Evolutionary conservation across 2,888 invertebrate species (phyloP).

Genomic region (Pharmacophagus antenor): DNA sequence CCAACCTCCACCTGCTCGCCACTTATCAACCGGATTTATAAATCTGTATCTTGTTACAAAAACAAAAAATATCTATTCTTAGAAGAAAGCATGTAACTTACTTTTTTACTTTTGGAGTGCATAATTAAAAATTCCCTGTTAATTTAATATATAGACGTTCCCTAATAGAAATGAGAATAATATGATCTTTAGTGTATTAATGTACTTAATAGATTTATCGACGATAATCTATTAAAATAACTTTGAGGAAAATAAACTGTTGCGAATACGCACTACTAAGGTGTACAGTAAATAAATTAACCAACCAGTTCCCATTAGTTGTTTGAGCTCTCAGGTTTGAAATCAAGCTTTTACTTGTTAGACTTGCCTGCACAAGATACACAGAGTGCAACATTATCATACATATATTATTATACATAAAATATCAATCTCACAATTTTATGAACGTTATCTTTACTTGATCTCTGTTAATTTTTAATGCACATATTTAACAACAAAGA

Average conservation of each 20-base stretch:
- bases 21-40: no score
- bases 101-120: no score
- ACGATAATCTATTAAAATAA: neutral
- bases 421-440: neutral
- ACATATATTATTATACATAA: neutral
- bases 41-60: no score
- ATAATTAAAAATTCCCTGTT: no score
- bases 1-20: no score
- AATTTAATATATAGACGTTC: no score
- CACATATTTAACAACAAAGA: neutral
- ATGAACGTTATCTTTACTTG: neutral
- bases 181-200: no score
- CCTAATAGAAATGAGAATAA: no score
- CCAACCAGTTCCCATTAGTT: neutral
- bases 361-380: neutral
- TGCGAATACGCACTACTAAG: neutral
- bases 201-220: no score
- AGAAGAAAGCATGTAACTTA: no score
- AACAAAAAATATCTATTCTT: no score
- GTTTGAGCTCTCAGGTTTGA: neutral
- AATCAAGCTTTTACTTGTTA: neutral
- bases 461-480: neutral
- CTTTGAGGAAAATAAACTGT: neutral
- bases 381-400: no score
- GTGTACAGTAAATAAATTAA: neutral